phyloP scores from a whole-genome alignment of 92 coral and sea anemone genomes.

The Blastomussa wellsi region DNA sequence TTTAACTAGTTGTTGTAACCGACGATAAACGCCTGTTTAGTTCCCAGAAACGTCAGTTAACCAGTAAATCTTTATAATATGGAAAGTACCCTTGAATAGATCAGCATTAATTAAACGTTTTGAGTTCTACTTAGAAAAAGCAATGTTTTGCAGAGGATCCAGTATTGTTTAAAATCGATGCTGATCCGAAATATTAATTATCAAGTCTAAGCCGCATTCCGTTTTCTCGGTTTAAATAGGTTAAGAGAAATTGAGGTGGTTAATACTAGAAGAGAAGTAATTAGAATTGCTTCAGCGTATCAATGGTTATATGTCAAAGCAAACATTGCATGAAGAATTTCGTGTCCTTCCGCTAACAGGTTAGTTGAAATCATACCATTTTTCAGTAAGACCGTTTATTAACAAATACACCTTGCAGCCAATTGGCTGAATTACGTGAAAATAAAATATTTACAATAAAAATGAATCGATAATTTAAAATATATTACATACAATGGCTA shows the following conservation, averaged over 20 bases:
- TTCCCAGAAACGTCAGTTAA: neutral
- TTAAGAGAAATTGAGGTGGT: no score
- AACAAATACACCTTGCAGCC: no score
- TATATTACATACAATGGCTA: no score
- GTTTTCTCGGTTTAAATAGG: no score
- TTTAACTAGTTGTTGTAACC: neutral
- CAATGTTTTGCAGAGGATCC: neutral
- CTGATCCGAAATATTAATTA: neutral
- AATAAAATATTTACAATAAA: no score
- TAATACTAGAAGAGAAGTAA: neutral
- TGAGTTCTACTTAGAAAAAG: neutral
- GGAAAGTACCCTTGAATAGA: neutral
- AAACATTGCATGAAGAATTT: neutral
- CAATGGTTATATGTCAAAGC: neutral
- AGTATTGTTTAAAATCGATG: neutral
- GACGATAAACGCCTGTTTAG: neutral
- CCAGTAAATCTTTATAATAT: neutral
- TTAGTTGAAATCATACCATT: neutral
- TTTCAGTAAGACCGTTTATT: no score
- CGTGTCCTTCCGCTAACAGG: constrained; percentile 2
- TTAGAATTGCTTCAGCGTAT: neutral
- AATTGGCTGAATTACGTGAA: no score
- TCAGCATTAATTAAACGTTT: neutral
- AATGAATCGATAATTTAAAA: no score
- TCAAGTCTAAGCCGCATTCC: neutral